Evolutionary conservation across 2,113 vertebrate species (phyloP).

Genomic region (Chionodraco myersi): DNA sequence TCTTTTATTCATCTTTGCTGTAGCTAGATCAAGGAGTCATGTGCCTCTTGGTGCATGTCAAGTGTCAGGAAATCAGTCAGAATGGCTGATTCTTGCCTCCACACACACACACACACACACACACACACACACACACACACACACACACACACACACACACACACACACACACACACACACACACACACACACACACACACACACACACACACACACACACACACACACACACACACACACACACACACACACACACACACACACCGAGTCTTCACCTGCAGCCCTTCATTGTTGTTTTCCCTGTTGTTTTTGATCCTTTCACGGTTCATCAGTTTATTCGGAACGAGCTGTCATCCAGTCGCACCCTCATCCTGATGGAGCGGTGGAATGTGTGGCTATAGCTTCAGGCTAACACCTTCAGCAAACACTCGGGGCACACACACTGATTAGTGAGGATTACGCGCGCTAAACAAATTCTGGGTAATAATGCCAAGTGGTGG

Average conservation of each 20-base stretch:
- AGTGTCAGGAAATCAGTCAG: conserved; percentile 79
- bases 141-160: no score
- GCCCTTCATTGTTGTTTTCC: conserved; percentile 33
- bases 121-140: no score
- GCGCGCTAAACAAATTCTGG: conserved; percentile 70
- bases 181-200: no score
- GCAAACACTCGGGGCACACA: conserved; percentile 80
- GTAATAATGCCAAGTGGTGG: conserved; percentile 40
- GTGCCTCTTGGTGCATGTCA: conserved; percentile 78
- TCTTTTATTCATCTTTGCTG: conserved; percentile 82
- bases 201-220: no score
- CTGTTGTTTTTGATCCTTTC: conserved; percentile 37
- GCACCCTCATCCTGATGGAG: conserved; percentile 47
- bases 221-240: no score
- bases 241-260: background rate
- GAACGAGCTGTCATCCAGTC: conserved; percentile 48
- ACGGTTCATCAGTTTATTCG: conserved; percentile 44
- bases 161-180: no score
- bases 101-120: no score
- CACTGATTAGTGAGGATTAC: conserved; percentile 77
- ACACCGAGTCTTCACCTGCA: conserved; percentile 55
- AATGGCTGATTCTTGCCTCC: conserved; percentile 65
- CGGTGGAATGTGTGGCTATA: conserved; percentile 62
- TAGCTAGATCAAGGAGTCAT: conserved; percentile 79
- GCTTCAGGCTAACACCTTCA: conserved; percentile 72